Percentiles rank a stretch among this genome's conserved stretches.
Conservation (phyloP, 2,888 invertebrate genomes). For the Hermaeophaga mercurialis region DNA sequence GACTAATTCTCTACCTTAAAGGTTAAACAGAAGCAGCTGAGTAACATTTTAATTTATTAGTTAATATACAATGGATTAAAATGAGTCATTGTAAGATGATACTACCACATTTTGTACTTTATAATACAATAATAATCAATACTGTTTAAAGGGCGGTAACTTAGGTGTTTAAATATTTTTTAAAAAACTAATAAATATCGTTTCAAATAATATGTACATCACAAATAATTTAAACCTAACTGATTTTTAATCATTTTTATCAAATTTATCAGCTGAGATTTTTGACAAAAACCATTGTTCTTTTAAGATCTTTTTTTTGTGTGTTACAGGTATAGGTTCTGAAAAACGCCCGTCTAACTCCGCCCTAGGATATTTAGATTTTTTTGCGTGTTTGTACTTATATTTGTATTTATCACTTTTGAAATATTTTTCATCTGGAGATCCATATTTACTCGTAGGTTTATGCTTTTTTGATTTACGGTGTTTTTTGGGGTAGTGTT, state of each 20-base stretch:
- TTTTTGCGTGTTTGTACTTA: conserved; percentile 35
- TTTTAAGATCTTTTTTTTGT: conserved; percentile 46
- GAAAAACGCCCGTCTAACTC: conserved; percentile 45
- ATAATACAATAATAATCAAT: no score
- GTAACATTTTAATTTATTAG: no score
- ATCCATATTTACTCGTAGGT: conserved; percentile 37
- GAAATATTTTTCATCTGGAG: conserved; percentile 26
- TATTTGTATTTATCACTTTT: conserved; percentile 31
- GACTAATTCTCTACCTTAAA: no score
- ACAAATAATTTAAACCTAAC: no score
- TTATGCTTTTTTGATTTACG: conserved; percentile 27
- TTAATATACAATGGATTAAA: no score
- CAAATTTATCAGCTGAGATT: conserved; percentile 24
- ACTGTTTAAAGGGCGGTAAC: no score
- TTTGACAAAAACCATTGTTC: conserved; percentile 48
- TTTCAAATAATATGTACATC: no score
- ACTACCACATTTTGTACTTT: no score
- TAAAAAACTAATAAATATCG: no score
- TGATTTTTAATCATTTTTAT: neutral
- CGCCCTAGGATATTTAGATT: conserved; percentile 34
- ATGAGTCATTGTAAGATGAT: no score
- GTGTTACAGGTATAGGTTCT: conserved; percentile 44
- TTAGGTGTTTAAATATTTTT: no score
- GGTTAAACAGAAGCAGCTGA: no score
- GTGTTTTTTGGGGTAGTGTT: conserved; percentile 31